Conservation (phyloP, 1,140 invertebrate genomes). For the Portunus trituberculatus region DNA sequence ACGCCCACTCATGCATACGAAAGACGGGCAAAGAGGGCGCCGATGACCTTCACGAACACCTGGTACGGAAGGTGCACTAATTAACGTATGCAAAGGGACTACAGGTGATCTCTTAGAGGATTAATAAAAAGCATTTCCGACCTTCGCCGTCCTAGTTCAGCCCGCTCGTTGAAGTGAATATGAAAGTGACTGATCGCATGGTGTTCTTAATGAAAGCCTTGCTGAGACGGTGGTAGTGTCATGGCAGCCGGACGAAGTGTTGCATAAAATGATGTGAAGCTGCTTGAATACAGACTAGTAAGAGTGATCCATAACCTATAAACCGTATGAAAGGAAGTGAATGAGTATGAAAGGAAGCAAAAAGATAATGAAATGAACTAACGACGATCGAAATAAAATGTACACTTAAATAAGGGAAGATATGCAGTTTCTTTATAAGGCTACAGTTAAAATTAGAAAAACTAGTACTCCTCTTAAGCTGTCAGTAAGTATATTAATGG, state of each 20-base stretch:
- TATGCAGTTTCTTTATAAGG: background rate
- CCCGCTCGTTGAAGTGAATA: background rate
- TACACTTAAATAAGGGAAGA: constrained; percentile 27
- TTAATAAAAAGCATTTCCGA: background rate
- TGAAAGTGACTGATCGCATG: background rate
- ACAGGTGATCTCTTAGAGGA: background rate
- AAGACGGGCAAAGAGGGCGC: background rate
- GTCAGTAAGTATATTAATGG: too few relatives aligned
- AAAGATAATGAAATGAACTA: too few relatives aligned
- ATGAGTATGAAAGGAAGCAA: too few relatives aligned
- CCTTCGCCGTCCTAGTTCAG: background rate
- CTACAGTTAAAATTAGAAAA: too few relatives aligned
- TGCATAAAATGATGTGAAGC: too few relatives aligned
- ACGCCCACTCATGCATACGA: background rate
- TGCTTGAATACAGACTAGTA: too few relatives aligned
- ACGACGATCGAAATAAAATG: background rate
- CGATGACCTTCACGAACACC: background rate
- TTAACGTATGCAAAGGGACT: background rate
- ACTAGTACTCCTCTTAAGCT: too few relatives aligned
- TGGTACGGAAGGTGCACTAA: background rate
- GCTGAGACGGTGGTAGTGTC: too few relatives aligned
- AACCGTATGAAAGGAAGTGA: background rate
- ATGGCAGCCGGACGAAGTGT: too few relatives aligned
- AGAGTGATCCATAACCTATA: too few relatives aligned
- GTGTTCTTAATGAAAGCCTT: too few relatives aligned